phyloP scores from a whole-genome alignment of 2,888 invertebrate species.

The Platycnemis pennipes region DNA sequence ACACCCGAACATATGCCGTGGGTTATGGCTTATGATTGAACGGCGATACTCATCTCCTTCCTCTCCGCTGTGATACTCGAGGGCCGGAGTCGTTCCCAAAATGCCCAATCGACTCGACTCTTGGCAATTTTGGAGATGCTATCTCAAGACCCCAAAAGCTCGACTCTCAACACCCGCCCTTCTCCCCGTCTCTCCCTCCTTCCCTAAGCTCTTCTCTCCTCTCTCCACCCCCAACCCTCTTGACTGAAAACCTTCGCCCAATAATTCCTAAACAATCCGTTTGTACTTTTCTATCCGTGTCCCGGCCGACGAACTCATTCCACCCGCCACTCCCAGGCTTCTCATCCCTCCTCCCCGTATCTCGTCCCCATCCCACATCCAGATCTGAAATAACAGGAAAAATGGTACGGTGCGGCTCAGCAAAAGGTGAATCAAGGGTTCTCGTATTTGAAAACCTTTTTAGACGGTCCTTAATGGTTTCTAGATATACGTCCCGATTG shows the following conservation, averaged over 20 bases:
- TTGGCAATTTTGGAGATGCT: slow-evolving; percentile 57
- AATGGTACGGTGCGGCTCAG: background rate
- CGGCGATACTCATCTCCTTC: slow-evolving; percentile 57
- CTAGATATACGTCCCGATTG: background rate
- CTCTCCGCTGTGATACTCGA: slow-evolving; percentile 59
- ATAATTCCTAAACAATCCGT: slow-evolving; percentile 63
- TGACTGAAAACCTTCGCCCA: background rate
- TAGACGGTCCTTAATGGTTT: background rate
- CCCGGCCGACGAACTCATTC: slow-evolving; percentile 25
- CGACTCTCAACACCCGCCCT: slow-evolving; percentile 48
- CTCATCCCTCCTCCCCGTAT: background rate
- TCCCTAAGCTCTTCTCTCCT: too few relatives aligned
- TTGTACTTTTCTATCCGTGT: slow-evolving; percentile 44
- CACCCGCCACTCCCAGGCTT: background rate
- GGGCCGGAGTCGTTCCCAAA: slow-evolving; percentile 43
- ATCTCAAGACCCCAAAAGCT: slow-evolving; percentile 54
- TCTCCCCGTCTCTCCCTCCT: background rate
- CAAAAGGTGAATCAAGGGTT: background rate
- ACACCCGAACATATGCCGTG: slow-evolving; percentile 64
- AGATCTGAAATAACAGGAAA: background rate
- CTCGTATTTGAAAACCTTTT: background rate
- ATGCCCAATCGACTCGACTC: slow-evolving; percentile 59
- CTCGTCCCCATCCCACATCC: background rate
- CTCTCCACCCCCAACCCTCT: background rate
- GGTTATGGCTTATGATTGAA: slow-evolving; percentile 67